A percentile compares a stretch with the other conserved stretches of the same genome.
phyloP scores from a whole-genome alignment of 1,140 invertebrate species.

The Lanistes nyassanus region DNA sequence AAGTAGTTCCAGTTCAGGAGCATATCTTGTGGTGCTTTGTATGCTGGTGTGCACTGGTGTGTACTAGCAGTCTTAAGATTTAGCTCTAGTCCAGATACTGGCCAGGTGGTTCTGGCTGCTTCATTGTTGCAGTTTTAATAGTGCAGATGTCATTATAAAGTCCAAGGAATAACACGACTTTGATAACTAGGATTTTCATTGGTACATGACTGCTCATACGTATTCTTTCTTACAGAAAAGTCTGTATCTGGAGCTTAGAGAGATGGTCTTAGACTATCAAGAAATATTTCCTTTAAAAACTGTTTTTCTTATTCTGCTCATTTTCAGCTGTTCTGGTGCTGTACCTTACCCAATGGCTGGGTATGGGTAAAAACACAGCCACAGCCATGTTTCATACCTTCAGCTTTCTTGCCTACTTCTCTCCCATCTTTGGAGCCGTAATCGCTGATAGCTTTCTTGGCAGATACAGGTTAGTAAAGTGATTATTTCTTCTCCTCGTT shows the following conservation, averaged over 20 bases:
- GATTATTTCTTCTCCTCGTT: too few relatives aligned
- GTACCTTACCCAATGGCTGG: slow-evolving; percentile 75
- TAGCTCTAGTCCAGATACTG: neutral
- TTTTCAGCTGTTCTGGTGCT: slow-evolving; percentile 83
- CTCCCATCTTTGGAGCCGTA: slow-evolving; percentile 86
- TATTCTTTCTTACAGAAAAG: too few relatives aligned
- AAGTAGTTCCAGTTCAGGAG: too few relatives aligned
- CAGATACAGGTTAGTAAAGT: slow-evolving; percentile 45
- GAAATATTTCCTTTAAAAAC: neutral
- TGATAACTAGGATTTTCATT: too few relatives aligned
- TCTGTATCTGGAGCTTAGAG: too few relatives aligned
- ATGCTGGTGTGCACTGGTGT: too few relatives aligned
- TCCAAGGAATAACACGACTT: too few relatives aligned
- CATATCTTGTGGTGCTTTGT: too few relatives aligned
- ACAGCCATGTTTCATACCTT: slow-evolving; percentile 88
- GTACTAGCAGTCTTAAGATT: neutral
- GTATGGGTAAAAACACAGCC: slow-evolving; percentile 74
- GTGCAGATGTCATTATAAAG: neutral
- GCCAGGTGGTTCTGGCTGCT: neutral
- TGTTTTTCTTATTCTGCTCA: slow-evolving; percentile 10
- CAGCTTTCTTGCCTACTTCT: slow-evolving; percentile 86
- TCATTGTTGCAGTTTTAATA: neutral
- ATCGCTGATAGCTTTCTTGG: slow-evolving; percentile 86
- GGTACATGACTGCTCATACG: too few relatives aligned
- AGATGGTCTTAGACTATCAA: too few relatives aligned